A percentile compares a stretch with the other conserved stretches of the same genome.
phyloP scores from a whole-genome alignment of 2,888 invertebrate genomes.

The Drosophila flavopinicola region DNA sequence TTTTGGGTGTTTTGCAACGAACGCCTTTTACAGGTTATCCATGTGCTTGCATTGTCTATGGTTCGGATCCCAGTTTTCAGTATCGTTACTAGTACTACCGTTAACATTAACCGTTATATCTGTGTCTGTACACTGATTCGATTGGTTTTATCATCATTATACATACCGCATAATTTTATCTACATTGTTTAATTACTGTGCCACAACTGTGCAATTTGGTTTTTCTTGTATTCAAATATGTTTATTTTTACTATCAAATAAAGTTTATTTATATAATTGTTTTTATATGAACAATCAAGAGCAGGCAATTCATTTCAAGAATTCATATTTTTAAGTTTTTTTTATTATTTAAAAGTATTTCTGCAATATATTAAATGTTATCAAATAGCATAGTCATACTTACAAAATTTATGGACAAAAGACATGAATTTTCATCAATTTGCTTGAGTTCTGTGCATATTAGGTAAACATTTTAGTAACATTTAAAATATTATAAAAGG shows the following conservation, averaged over 20 bases:
- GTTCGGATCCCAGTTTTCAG: conserved; percentile 82
- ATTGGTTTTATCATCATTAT: conserved; percentile 31
- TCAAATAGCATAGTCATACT: too few relatives aligned
- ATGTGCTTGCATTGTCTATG: conserved; percentile 83
- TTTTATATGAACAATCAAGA: not conserved
- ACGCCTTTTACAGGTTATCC: conserved; percentile 82
- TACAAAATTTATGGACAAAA: not conserved
- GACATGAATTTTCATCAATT: too few relatives aligned
- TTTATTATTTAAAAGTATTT: too few relatives aligned
- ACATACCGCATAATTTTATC: conserved; percentile 7
- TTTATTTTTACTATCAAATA: conserved; percentile 20
- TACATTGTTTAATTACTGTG: conserved; percentile 18
- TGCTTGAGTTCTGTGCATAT: too few relatives aligned
- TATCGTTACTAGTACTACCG: conserved; percentile 77
- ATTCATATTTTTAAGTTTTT: too few relatives aligned
- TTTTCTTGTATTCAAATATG: conserved; percentile 14
- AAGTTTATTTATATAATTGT: conserved; percentile 18
- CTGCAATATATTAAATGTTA: too few relatives aligned
- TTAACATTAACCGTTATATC: conserved; percentile 13
- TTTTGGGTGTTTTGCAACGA: conserved; percentile 54
- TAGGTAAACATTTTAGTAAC: too few relatives aligned
- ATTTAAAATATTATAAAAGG: too few relatives aligned
- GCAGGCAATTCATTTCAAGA: not conserved
- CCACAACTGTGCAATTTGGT: conserved; percentile 30
- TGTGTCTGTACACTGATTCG: conserved; percentile 31